A percentile compares a stretch with the other conserved stretches of the same genome.
Evolutionary conservation across 2,113 vertebrate genomes (phyloP).

Genomic region (Paracanthobrama guichenoti): DNA sequence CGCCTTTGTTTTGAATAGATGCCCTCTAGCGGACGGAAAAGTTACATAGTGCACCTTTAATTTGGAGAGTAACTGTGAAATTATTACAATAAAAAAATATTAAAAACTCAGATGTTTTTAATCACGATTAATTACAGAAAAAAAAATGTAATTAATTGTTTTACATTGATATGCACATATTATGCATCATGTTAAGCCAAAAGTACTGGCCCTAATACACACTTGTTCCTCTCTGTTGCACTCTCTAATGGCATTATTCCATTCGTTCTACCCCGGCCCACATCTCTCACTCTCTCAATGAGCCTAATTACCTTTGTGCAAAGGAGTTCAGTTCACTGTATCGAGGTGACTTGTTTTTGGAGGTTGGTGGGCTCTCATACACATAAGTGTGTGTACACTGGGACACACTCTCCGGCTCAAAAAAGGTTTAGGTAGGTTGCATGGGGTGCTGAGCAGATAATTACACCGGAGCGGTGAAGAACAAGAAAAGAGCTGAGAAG

Average conservation of each 20-base stretch:
- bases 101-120: too few species aligned
- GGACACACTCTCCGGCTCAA: conserved; percentile 8
- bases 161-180: neutral
- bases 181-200: neutral
- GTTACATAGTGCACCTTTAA: too few species aligned
- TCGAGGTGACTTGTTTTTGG: conserved; percentile 47
- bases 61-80: too few species aligned
- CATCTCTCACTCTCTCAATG: conserved; percentile 11
- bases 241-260: neutral
- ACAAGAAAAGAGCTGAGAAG: conserved; percentile 26
- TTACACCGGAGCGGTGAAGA: conserved; percentile 40
- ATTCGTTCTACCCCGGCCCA: conserved; percentile 53
- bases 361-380: conserved; percentile 24
- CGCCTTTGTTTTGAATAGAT: too few species aligned
- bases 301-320: conserved; percentile 44
- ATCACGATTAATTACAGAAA: too few species aligned
- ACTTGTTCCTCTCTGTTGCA: neutral
- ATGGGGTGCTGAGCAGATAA: conserved; percentile 40
- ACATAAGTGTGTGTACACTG: neutral
- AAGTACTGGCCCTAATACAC: neutral
- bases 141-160: too few species aligned
- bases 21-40: too few species aligned
- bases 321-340: conserved; percentile 40
- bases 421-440: conserved; percentile 25
- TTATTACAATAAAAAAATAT: too few species aligned